These are phyloP conservation scores for Alethe castanea DNA, from an alignment of 2,113 vertebrate species.

Conservation along the genomic window DNA sequence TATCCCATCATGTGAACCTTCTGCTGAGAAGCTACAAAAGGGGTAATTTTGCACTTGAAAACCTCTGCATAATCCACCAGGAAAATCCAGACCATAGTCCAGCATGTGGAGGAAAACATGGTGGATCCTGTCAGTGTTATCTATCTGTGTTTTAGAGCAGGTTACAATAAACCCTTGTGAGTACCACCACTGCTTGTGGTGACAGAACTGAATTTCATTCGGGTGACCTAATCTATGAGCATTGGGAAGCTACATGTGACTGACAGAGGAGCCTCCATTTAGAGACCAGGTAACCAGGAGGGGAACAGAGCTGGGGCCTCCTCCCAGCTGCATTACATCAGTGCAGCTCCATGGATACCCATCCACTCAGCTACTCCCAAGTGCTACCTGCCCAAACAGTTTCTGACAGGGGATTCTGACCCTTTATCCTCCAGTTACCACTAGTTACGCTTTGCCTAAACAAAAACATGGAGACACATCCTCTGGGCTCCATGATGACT, in stretches of 20 bases:
- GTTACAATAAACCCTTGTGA: neutral
- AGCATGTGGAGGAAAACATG: neutral
- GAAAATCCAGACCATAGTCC: neutral
- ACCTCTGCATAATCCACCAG: neutral
- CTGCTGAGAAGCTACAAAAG: neutral
- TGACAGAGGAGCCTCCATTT: neutral
- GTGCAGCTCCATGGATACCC: neutral
- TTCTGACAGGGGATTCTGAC: neutral
- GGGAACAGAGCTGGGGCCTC: neutral
- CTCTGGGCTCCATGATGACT: neutral
- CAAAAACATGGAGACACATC: neutral
- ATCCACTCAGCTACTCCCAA: neutral
- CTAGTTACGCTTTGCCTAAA: neutral
- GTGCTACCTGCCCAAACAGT: neutral
- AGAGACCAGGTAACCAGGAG: neutral
- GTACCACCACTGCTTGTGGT: neutral
- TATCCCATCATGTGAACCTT: neutral
- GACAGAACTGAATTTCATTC: neutral
- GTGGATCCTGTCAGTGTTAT: neutral
- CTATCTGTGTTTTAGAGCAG: neutral
- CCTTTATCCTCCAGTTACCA: constrained; percentile 3
- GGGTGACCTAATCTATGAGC: neutral
- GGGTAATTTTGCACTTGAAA: neutral
- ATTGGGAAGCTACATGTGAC: neutral
- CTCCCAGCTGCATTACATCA: neutral